Base-by-base conservation (phyloP, 1,140 invertebrate species). In the Camponotus floridanus region DNA sequence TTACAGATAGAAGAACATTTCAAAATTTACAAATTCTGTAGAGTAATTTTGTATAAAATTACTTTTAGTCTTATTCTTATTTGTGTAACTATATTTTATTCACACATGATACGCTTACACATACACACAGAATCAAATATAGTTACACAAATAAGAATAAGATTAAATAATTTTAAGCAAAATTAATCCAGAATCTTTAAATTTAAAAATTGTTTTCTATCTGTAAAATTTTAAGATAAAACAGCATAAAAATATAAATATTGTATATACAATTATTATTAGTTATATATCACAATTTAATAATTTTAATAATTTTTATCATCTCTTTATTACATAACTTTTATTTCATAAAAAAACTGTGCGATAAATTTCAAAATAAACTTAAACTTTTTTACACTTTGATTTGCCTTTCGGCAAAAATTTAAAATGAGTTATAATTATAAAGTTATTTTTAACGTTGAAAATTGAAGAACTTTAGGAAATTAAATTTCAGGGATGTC, bases 401-500 rank as follows among this genome's bases (percentile, higher is more conserved):
- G 0, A 2, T 61, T 26, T 36, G 15, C 6, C 13, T 45, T 36
- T 9, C n/a, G 5, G 9, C 8, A 5, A 62, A 62, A 78, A 48
- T 78, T 33, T 48, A 36, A 76, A 26, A 5, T 6, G n/a, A 8
- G 15, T 36, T 3, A n/a, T 26, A 13, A 45, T 76, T 42, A 31
- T 26, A 7, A 31, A 65, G 18, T 39, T 57, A 31, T 42, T 42
- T 51, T 51, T 45, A 18, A 70, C 9, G 26, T 15, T 57, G 1
- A 42, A 70, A 31, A 70, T 57, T 65, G 21, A 6, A 57, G 15
- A 45, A 31, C 5, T 39, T 59, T 33, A 3, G 0, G 42, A 42
- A 59, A 57, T 70, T n/a, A 59, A 70, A 70, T 80, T 70, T 70
- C 21, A 57, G 0, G 21, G 13, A 76, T 84, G 7, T 76, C 39